Evolutionary conservation across 92 coral and sea anemone species (phyloP).

Genomic region (Heteractis magnifica): DNA sequence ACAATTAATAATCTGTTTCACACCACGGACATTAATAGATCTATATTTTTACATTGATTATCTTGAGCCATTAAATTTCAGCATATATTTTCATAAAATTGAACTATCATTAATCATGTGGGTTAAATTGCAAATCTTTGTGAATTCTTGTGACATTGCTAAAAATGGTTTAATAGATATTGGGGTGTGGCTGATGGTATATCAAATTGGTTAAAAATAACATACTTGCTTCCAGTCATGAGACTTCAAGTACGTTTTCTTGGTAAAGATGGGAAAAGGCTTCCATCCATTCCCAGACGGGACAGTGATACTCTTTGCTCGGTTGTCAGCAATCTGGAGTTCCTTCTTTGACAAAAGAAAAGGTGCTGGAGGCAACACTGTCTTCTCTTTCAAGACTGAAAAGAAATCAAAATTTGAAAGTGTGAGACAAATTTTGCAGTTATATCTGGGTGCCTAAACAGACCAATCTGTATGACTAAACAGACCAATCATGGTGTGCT

Average conservation of each 20-base stretch:
- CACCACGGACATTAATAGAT: too few relatives aligned
- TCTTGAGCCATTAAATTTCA: too few relatives aligned
- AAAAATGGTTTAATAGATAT: too few relatives aligned
- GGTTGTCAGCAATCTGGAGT: conserved; percentile 30
- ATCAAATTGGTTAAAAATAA: too few relatives aligned
- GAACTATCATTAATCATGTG: too few relatives aligned
- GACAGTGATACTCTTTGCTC: conserved; percentile 22
- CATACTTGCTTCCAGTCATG: conserved; percentile 54
- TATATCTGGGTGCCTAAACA: not conserved
- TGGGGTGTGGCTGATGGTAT: too few relatives aligned
- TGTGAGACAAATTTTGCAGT: not conserved
- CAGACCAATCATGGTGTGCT: not conserved
- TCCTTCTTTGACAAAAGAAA: conserved; percentile 13
- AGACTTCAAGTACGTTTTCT: conserved; percentile 34
- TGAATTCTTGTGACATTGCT: too few relatives aligned
- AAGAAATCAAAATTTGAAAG: not conserved
- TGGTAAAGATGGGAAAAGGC: conserved; percentile 32
- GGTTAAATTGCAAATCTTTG: not conserved
- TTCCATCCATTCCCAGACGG: conserved; percentile 52
- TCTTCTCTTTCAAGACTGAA: not conserved
- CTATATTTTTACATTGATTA: too few relatives aligned
- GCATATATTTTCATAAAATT: too few relatives aligned
- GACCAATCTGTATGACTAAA: not conserved
- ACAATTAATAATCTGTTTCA: too few relatives aligned
- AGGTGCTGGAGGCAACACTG: conserved; percentile 11